Base-by-base conservation (phyloP, 2,113 vertebrate species). In the Actinemys pallida region DNA sequence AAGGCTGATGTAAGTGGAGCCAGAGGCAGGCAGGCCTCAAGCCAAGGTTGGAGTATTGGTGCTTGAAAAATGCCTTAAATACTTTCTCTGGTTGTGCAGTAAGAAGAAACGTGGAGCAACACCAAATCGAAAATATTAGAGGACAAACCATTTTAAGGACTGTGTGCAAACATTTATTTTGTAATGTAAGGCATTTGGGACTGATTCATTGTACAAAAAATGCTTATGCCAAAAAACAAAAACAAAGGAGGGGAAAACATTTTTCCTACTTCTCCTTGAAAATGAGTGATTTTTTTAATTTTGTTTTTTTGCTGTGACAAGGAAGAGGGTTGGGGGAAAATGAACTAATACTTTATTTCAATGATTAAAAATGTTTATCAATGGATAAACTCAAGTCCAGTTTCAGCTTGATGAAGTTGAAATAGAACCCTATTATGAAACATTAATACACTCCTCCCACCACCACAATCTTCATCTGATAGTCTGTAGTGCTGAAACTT, bases 201-300 rank as follows among this genome's bases (percentile, higher is more conserved):
- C n/a, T 72, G n/a, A 72, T 69, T 69, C 65, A 39, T 72, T 39
- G 4, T 72, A 72, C 65, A 72, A 22, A 69, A 72, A 72, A 39
- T 10, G 10, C 35, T 5, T 39, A 29, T 62, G 29, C 65, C 65
- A 39, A 72, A 69, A 69, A 69, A 78, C 31, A 0, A 56, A 94
- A 95, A 62, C 57, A 29, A 90, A 93, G 88, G 0, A 0, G 17
- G 85, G 86, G 50, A 90, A 95, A 95, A 79, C 78, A 1, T 90
- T 88, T 91, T 65, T 93, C 96, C 94, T 54, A 39, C 89, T 96
- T 95, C 96, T 97, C 95, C 94, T 97, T 97, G 96, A 97, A 96
- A 97, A 97, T 97, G 95, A 97, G 96, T 97, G 96, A 96, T 96
- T 96, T 96, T 97, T 97, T 69, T n/a, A 16, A 97, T 96, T 96